A percentile compares a stretch with the other conserved stretches of the same genome.
Conservation (phyloP, 2,113 vertebrate species). For the Gymnorhina tibicen region DNA sequence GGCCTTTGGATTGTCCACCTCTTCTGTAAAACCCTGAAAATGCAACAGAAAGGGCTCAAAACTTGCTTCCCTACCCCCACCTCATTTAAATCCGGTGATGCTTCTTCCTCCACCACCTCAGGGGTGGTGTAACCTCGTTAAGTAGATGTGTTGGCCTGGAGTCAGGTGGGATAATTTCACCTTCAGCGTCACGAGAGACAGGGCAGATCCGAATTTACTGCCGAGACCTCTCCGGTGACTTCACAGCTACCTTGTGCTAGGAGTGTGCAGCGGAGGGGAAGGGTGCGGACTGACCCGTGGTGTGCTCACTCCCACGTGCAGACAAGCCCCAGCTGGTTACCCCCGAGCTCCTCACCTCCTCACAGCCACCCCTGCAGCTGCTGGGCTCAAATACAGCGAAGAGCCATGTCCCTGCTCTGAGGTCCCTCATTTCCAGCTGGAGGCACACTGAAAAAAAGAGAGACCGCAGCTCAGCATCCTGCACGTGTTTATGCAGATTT, state of each 20-base stretch:
- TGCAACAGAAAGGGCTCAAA: not conserved
- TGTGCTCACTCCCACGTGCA: not conserved
- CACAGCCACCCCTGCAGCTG: not conserved
- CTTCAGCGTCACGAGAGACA: rapidly evolving
- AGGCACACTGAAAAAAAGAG: not conserved
- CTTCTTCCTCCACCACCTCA: not conserved
- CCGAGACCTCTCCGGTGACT: not conserved
- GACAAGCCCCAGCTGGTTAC: not conserved
- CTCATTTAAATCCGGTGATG: not conserved
- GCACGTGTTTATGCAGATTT: not conserved
- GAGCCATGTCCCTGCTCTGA: not conserved
- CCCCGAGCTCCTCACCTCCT: not conserved
- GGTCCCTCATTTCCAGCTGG: not conserved
- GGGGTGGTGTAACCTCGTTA: not conserved
- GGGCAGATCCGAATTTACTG: not conserved
- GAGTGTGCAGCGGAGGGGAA: not conserved
- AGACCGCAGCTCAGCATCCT: not conserved
- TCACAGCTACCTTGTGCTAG: not conserved
- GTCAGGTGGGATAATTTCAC: not conserved
- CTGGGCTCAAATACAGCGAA: not conserved
- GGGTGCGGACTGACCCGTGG: rapidly evolving
- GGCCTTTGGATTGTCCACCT: not conserved
- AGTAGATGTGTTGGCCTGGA: not conserved
- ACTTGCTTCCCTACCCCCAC: not conserved
- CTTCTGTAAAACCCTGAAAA: not conserved